A percentile compares a stretch with the other conserved stretches of the same genome.
phyloP scores from a whole-genome alignment of 2,113 vertebrate genomes.

The Gymnarchus niloticus region DNA sequence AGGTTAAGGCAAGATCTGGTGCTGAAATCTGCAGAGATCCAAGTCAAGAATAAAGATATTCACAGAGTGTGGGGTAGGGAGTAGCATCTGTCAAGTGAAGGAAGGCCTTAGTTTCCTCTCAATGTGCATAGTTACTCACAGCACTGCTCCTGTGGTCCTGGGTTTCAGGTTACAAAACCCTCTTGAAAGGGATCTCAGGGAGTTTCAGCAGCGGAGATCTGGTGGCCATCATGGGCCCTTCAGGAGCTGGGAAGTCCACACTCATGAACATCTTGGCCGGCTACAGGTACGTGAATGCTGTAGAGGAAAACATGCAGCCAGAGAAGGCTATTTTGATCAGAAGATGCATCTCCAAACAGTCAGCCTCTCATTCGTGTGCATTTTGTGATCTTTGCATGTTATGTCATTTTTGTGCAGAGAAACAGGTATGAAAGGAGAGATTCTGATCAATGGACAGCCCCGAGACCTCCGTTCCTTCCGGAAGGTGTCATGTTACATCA shows the following conservation, averaged over 20 bases:
- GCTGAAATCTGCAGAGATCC: not conserved
- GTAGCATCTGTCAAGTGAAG: not conserved
- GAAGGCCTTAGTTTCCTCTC: not conserved
- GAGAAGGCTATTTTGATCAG: not conserved
- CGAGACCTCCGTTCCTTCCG: conserved; percentile 77
- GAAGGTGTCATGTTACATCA: conserved; percentile 84
- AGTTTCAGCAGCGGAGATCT: conserved; percentile 77
- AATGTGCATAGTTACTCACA: not conserved
- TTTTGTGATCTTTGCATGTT: not conserved
- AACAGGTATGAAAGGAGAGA: conserved; percentile 76
- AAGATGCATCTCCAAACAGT: not conserved
- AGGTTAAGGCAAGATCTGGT: too few relatives aligned
- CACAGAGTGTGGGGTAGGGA: not conserved
- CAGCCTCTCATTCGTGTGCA: not conserved
- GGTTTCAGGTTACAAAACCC: conserved; percentile 70
- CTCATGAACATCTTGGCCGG: conserved; percentile 85
- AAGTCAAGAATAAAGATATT: not conserved
- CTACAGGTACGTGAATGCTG: conserved; percentile 63
- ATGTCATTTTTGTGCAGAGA: conserved; percentile 56
- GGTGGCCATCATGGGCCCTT: conserved; percentile 83
- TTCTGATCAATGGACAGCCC: conserved; percentile 75
- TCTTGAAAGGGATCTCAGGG: conserved; percentile 81
- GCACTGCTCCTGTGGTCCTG: not conserved
- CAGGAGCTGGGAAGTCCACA: conserved; percentile 80
- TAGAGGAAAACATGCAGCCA: not conserved